These are phyloP conservation scores for Perithous albicinctus DNA, from an alignment of 2,888 invertebrate species.

Conservation along the genomic window DNA sequence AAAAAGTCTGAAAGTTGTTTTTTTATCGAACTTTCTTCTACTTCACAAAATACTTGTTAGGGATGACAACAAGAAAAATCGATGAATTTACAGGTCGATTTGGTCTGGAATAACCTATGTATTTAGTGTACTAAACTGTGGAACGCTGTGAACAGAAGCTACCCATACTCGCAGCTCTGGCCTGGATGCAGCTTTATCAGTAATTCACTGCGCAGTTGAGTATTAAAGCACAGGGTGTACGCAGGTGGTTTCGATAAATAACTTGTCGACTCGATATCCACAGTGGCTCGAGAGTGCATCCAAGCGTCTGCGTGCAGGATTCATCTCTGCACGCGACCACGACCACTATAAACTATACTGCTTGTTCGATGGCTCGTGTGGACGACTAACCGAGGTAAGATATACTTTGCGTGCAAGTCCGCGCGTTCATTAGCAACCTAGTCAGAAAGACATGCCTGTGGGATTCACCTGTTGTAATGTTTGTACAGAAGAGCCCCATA, in stretches of 20 bases:
- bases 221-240: constrained; percentile 56
- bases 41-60: no score
- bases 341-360: constrained; percentile 47
- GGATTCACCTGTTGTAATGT: constrained; percentile 46
- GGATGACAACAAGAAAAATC: background rate
- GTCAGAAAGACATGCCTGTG: constrained; percentile 40
- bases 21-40: no score
- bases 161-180: background rate
- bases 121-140: background rate
- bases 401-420: constrained; percentile 23
- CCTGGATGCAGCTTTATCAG: constrained; percentile 45
- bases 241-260: constrained; percentile 65
- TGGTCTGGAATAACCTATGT: background rate
- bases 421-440: constrained; percentile 53
- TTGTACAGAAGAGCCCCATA: background rate
- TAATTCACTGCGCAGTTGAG: constrained; percentile 57
- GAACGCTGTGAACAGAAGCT: background rate
- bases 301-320: constrained; percentile 49
- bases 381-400: constrained; percentile 26
- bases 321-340: constrained; percentile 58
- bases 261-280: constrained; percentile 59
- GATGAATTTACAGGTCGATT: background rate
- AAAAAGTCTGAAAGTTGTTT: no score
- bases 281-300: constrained; percentile 21
- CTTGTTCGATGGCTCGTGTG: constrained; percentile 11